Evolutionary conservation across 2,888 invertebrate genomes (phyloP).

Genomic region (Pocota personata): DNA sequence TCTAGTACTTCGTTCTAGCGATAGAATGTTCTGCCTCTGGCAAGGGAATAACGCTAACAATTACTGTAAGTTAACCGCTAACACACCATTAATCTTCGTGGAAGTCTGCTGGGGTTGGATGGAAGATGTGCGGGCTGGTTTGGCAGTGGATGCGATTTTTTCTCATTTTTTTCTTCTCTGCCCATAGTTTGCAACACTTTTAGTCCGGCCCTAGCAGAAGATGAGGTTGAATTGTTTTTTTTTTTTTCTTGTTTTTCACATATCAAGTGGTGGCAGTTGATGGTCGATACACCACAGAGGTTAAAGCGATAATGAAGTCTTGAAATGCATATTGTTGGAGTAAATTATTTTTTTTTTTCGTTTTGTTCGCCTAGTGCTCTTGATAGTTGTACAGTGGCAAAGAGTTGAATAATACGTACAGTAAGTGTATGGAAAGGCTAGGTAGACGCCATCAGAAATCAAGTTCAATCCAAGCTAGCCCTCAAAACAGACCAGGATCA

Average conservation of each 20-base stretch:
- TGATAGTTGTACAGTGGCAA: too few species aligned
- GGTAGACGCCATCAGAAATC: too few species aligned
- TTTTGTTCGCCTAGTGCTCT: too few species aligned
- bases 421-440: too few species aligned
- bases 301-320: constrained; percentile 24
- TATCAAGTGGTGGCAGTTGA: constrained; percentile 30
- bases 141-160: constrained; percentile 1
- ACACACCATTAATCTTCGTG: constrained; percentile 72
- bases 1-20: constrained; percentile 10
- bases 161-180: constrained; percentile 3
- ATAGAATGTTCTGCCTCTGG: constrained; percentile 57
- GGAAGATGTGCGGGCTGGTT: constrained; percentile 3
- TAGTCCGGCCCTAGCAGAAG: constrained; percentile 23
- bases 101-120: constrained; percentile 31
- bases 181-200: constrained; percentile 35
- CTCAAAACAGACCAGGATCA: too few species aligned
- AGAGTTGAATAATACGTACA: too few species aligned
- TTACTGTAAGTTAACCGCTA: constrained; percentile 74
- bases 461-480: too few species aligned
- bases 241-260: constrained; percentile 8
- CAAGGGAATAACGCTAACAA: constrained; percentile 70
- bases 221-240: not conserved
- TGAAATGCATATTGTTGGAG: constrained; percentile 38
- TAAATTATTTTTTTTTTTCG: not conserved
- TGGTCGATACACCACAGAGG: constrained; percentile 33